A percentile compares a stretch with the other conserved stretches of the same genome.
Conservation (phyloP, 2,113 vertebrate species). For the Rhinolophus sinicus region DNA sequence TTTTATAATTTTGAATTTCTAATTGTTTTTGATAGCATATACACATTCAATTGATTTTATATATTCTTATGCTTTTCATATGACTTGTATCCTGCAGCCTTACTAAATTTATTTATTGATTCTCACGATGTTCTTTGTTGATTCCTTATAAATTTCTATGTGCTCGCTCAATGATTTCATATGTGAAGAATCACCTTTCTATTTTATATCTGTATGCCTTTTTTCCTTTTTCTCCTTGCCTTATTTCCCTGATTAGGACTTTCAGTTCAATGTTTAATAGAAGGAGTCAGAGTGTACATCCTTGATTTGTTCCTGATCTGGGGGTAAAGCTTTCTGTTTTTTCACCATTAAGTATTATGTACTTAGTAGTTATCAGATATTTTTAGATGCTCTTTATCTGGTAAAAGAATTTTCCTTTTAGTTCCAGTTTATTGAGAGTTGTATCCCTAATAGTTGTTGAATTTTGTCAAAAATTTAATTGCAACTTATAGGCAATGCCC, state of each 20-base stretch:
- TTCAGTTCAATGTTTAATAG: neutral
- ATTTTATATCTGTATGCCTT: neutral
- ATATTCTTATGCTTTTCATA: neutral
- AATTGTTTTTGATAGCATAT: neutral
- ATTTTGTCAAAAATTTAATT: neutral
- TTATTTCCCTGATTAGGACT: neutral
- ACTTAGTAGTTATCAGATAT: neutral
- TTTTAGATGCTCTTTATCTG: neutral
- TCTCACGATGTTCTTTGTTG: neutral
- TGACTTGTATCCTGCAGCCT: neutral
- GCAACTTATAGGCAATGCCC: neutral
- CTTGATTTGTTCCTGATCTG: neutral
- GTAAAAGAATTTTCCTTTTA: neutral
- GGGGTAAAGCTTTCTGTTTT: neutral
- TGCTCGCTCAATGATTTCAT: neutral
- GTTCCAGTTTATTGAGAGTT: neutral
- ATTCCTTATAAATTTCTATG: neutral
- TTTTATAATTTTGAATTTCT: constrained; percentile 47
- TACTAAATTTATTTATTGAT: neutral
- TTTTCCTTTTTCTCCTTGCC: neutral
- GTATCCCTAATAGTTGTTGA: neutral
- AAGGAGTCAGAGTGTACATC: neutral
- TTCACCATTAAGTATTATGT: neutral
- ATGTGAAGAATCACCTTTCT: neutral
- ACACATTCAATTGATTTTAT: neutral